Evolutionary conservation across 2,888 invertebrate species (phyloP).

Genomic region (Caenorhabditis sp.): DNA sequence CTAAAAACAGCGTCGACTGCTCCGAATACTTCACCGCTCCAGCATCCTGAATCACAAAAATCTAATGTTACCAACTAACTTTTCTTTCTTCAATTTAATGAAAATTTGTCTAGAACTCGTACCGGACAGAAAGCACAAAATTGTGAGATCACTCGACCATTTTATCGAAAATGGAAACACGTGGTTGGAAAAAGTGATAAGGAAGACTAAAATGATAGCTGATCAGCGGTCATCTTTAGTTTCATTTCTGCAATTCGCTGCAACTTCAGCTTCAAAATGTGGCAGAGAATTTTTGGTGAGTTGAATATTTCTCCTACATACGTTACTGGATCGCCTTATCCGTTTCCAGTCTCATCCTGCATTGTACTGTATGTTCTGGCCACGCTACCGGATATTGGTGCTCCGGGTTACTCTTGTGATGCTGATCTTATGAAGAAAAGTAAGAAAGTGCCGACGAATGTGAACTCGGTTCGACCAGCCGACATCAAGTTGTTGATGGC

Average conservation of each 20-base stretch:
- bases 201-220: neutral
- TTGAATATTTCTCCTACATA: neutral
- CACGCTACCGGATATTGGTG: slow-evolving; percentile 33
- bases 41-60: neutral
- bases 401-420: slow-evolving; percentile 49
- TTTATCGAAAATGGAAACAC: slow-evolving; percentile 2
- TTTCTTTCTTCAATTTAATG: neutral
- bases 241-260: neutral
- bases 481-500: slow-evolving; percentile 71
- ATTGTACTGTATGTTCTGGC: slow-evolving; percentile 19
- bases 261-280: slow-evolving; percentile 12
- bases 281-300: slow-evolving; percentile 25
- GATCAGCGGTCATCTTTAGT: slow-evolving; percentile 28
- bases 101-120: neutral
- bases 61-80: neutral
- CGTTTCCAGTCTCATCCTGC: slow-evolving; percentile 17
- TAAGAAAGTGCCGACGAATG: slow-evolving; percentile 62
- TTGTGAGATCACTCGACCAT: slow-evolving; percentile 1
- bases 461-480: slow-evolving; percentile 64
- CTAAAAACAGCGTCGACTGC: slow-evolving; percentile 25
- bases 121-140: neutral
- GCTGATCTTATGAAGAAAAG: slow-evolving; percentile 57
- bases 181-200: slow-evolving; percentile 20
- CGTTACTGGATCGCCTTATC: too few relatives aligned
- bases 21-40: slow-evolving; percentile 13